These are phyloP conservation scores for Falco cherrug DNA, from an alignment of 2,797 vertebrate species.

Conservation along the genomic window DNA sequence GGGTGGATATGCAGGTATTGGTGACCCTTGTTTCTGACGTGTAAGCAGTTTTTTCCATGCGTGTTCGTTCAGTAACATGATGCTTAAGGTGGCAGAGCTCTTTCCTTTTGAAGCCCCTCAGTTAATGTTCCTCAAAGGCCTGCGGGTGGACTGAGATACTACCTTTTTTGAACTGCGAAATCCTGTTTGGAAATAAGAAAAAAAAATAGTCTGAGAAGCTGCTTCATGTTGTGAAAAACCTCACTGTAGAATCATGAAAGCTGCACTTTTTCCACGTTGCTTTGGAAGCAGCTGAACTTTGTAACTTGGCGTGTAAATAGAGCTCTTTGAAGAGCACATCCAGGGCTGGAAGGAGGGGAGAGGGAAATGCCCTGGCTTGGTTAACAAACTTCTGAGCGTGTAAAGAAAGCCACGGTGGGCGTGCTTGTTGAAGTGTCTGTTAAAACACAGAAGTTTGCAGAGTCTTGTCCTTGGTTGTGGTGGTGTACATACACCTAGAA, in stretches of 20 bases:
- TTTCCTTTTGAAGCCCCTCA: neutral
- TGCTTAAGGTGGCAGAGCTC: neutral
- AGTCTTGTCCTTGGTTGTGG: neutral
- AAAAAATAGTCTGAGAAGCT: neutral
- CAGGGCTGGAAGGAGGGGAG: neutral
- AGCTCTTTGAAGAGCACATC: conserved; percentile 45
- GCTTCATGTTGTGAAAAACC: conserved; percentile 35
- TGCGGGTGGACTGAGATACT: neutral
- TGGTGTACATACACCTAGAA: neutral
- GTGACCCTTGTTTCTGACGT: neutral
- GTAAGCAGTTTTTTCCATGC: neutral
- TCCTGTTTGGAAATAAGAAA: neutral
- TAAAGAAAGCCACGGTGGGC: neutral
- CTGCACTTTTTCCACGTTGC: conserved; percentile 36
- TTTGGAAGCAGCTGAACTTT: conserved; percentile 62
- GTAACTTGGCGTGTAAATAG: conserved; percentile 63
- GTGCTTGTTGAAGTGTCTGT: neutral
- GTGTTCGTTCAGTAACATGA: neutral
- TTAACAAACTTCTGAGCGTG: neutral
- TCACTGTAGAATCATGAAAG: conserved; percentile 52
- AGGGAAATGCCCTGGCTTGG: neutral
- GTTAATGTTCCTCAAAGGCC: neutral
- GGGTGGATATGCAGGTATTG: neutral
- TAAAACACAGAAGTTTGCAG: neutral
- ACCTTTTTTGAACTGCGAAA: neutral